These are phyloP conservation scores for Caenorhabditis afra DNA, from an alignment of 2,888 invertebrate species.

Conservation along the genomic window DNA sequence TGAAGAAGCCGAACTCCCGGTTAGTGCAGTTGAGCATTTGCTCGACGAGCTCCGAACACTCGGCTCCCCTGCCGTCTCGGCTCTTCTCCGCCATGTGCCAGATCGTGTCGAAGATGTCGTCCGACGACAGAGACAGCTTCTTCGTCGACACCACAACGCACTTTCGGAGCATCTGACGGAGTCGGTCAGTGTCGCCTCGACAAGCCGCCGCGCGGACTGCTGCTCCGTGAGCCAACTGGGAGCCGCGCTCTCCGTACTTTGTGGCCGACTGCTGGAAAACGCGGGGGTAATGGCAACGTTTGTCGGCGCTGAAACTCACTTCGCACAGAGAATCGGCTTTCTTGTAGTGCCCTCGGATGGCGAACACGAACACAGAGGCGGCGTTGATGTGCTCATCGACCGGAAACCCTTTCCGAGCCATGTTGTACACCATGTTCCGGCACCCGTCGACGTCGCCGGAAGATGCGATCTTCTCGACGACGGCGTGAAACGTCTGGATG, in stretches of 20 bases:
- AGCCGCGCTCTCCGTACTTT: conserved; percentile 58
- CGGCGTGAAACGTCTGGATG: conserved; percentile 54
- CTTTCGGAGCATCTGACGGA: conserved; percentile 61
- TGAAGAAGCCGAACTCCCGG: conserved; percentile 66
- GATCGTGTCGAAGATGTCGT: conserved; percentile 66
- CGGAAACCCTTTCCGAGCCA: conserved; percentile 66
- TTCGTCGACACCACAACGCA: conserved; percentile 42
- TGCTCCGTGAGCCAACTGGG: conserved; percentile 62
- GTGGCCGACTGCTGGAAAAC: conserved; percentile 59
- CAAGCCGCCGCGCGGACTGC: conserved; percentile 64
- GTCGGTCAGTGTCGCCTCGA: conserved; percentile 61
- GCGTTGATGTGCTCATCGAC: conserved; percentile 64
- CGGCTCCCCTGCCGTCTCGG: conserved; percentile 58
- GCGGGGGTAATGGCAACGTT: background rate
- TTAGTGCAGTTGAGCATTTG: conserved; percentile 67
- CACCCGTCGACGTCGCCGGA: conserved; percentile 62
- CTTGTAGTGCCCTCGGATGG: conserved; percentile 60
- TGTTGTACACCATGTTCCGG: conserved; percentile 62
- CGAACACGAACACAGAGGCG: conserved; percentile 64
- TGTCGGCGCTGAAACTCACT: conserved; percentile 53
- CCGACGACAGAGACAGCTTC: conserved; percentile 48
- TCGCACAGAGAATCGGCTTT: conserved; percentile 67
- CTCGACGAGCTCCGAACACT: conserved; percentile 62
- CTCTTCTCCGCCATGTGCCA: conserved; percentile 69
- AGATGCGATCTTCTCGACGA: conserved; percentile 45